phyloP scores from a whole-genome alignment of 1,140 invertebrate genomes.

The Liolophura sinensis region DNA sequence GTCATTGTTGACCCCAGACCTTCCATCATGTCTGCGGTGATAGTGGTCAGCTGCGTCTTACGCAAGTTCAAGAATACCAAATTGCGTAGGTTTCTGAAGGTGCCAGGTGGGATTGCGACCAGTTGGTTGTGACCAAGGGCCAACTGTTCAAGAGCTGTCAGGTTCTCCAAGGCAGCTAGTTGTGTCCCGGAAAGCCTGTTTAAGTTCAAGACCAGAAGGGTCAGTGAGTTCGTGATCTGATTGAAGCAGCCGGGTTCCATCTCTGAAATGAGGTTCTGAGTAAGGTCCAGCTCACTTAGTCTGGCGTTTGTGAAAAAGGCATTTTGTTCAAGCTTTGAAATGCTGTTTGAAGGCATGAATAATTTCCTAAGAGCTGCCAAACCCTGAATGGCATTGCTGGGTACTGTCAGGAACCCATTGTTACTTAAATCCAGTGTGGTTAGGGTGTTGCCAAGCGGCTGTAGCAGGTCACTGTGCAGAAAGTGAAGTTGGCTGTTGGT shows the following conservation, averaged over 20 bases:
- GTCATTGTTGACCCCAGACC: constrained; percentile 5
- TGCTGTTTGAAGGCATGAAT: no score
- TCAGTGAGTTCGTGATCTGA: constrained; percentile 12
- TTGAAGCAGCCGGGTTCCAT: constrained; percentile 17
- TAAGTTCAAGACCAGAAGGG: constrained; percentile 17
- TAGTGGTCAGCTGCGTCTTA: background rate
- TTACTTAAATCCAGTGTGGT: constrained; percentile 5
- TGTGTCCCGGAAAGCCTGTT: constrained; percentile 8
- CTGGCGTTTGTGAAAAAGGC: constrained; percentile 16
- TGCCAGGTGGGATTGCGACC: background rate
- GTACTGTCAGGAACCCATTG: constrained; percentile 1
- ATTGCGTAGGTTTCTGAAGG: constrained; percentile 8
- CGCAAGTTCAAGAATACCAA: constrained; percentile 9
- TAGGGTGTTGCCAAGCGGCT: constrained; percentile 2
- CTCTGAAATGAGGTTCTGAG: constrained; percentile 15
- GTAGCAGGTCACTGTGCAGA: constrained; percentile 2
- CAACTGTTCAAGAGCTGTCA: constrained; percentile 8
- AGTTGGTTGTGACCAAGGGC: constrained; percentile 6
- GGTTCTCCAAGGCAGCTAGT: constrained; percentile 3
- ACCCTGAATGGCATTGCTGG: background rate
- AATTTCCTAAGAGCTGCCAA: no score
- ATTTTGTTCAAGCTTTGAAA: background rate
- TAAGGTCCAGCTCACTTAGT: constrained; percentile 18
- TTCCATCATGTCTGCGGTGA: constrained; percentile 3
- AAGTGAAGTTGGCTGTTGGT: constrained; percentile 7